These are phyloP conservation scores for Silurus aristotelis DNA, from an alignment of 2,797 vertebrate species.

Conservation along the genomic window DNA sequence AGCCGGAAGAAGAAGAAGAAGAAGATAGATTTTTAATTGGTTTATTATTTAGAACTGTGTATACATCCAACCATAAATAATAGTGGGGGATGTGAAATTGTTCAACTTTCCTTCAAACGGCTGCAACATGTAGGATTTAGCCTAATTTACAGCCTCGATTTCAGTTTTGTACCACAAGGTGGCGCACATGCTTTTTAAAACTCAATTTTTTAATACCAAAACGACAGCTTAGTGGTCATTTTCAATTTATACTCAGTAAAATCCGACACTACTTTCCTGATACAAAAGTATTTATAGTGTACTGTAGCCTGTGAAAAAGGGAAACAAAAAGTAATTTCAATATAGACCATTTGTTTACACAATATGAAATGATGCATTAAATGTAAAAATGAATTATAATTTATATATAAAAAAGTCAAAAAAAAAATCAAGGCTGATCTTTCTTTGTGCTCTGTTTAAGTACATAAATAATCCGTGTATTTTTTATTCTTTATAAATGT, in stretches of 20 bases:
- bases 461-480: not conserved
- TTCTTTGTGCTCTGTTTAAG: not conserved
- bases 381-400: no score
- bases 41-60: not conserved
- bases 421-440: not conserved
- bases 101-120: no score
- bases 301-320: not conserved
- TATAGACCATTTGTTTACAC: not conserved
- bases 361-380: not conserved
- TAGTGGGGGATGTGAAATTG: no score
- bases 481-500: not conserved
- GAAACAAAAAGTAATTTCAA: not conserved
- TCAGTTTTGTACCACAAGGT: not conserved
- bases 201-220: not conserved
- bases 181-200: not conserved
- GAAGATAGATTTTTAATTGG: not conserved
- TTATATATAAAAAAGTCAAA: not conserved
- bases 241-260: not conserved
- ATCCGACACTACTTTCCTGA: not conserved
- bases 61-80: not conserved
- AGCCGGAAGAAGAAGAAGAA: no score
- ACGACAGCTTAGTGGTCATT: not conserved
- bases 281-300: not conserved
- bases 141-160: not conserved
- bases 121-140: not conserved